Base-by-base conservation (phyloP, 1,140 invertebrate genomes). In the Lutraria rhynchaena region DNA sequence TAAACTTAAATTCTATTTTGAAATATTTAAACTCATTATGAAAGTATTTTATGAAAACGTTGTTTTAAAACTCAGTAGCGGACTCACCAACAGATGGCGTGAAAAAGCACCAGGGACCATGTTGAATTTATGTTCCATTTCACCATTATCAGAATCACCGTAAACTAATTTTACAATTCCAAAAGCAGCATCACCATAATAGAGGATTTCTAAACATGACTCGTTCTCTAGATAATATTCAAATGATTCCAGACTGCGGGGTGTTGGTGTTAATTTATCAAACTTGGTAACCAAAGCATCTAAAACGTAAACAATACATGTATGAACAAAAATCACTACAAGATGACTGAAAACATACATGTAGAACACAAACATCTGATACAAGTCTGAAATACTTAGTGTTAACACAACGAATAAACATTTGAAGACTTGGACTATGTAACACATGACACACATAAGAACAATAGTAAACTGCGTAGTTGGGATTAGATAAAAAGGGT, bases 61-160 rank as follows among this genome's bases (percentile, higher is more conserved):
- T 49, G 11, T 11, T 49, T 49, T n/a, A n/a, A n/a, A n/a, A n/a
- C n/a, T n/a, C n/a, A n/a, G n/a, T n/a, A n/a, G 5, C 37, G n/a
- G 3, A 61, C 69, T 37, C 57, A 71, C 69, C 15, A 51, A 71
- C 35, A 71, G 17, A 41, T 55, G 69, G 53, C 69, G 53, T n/a
- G 17, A 22, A 71, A 51, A 53, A 37, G 69, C 7, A 22, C 24
- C 15, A 55, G 53, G 69, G 22, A 29, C 22, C 3, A 71, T 57
- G 1, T n/a, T 22, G 11, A 71, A 55, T 2, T 53, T 11, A 22
- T 13, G 27, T 31, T 71, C 69, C 1, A 15, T 9, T 5, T 33
- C 3, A 19, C 49, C n/a, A 3, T 24, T 11, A 1, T 41, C 49
- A 37, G 37, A 27, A 33, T 13, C 19, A 19, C 41, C 19, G 31